Percentiles rank a stretch among this genome's conserved stretches.
phyloP scores from a whole-genome alignment of 2,888 invertebrate species.

The Erebia ligea region DNA sequence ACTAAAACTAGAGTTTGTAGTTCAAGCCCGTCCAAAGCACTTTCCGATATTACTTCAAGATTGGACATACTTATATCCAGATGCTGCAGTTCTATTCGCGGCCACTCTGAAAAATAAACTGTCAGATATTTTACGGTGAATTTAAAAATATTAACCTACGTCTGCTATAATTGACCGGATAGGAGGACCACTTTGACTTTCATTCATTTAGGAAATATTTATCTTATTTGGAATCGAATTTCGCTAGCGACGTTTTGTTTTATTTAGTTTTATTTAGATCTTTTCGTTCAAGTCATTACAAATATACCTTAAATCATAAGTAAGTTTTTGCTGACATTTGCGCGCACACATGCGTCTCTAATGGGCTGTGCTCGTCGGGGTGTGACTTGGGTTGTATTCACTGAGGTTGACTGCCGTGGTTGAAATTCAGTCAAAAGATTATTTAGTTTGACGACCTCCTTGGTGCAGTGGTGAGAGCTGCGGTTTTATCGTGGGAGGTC shows the following conservation, averaged over 20 bases:
- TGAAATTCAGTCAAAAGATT: no score
- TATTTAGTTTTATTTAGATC: neutral
- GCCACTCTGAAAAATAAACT: conserved; percentile 85
- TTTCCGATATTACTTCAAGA: conserved; percentile 90
- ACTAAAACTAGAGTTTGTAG: conserved; percentile 92
- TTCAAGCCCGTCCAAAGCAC: conserved; percentile 89
- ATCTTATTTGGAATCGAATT: neutral
- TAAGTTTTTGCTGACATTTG: no score
- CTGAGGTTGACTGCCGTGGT: no score
- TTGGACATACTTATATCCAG: conserved; percentile 93
- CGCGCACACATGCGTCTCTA: no score
- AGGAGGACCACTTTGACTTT: neutral
- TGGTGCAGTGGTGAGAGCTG: no score
- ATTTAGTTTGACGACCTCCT: no score
- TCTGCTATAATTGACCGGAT: conserved; percentile 6
- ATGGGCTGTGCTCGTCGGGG: no score
- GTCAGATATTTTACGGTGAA: conserved; percentile 22
- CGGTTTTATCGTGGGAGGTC: no score
- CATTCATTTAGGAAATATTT: neutral
- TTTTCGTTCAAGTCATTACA: neutral
- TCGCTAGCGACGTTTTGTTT: neutral
- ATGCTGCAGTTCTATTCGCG: conserved; percentile 90
- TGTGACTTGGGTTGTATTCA: no score
- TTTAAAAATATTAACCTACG: conserved; percentile 5
- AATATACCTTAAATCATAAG: no score